phyloP scores from a whole-genome alignment of 2,888 invertebrate genomes.

The Notodonta ziczac region DNA sequence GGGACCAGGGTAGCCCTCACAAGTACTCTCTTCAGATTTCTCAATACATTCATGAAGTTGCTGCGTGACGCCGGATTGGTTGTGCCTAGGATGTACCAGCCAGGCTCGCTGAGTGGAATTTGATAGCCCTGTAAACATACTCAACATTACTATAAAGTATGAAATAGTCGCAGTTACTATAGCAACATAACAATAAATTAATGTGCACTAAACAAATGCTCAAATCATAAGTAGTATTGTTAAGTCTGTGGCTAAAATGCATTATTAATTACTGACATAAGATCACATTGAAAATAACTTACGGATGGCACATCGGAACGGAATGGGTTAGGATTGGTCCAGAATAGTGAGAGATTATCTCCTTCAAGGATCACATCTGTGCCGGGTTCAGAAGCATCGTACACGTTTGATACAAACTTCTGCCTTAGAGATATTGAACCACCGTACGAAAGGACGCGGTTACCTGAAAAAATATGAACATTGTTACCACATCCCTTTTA shows the following conservation, averaged over 20 bases:
- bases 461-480: slow-evolving; percentile 69
- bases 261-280: too few species aligned
- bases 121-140: slow-evolving; percentile 79
- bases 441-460: slow-evolving; percentile 94
- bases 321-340: slow-evolving; percentile 87
- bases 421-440: slow-evolving; percentile 91
- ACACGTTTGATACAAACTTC: slow-evolving; percentile 86
- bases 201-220: too few species aligned
- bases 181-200: too few species aligned
- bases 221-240: too few species aligned
- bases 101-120: slow-evolving; percentile 86
- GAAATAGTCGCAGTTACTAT: too few species aligned
- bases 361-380: slow-evolving; percentile 93
- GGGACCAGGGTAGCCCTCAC: slow-evolving; percentile 90
- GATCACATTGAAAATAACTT: slow-evolving; percentile 45
- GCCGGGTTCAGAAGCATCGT: slow-evolving; percentile 83
- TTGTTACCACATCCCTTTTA: not conserved
- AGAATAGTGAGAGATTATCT: slow-evolving; percentile 90
- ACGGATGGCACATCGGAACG: slow-evolving; percentile 86
- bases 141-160: not conserved
- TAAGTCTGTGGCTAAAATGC: too few species aligned
- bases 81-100: slow-evolving; percentile 81
- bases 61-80: slow-evolving; percentile 84
- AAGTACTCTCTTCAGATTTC: slow-evolving; percentile 92
- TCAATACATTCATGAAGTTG: slow-evolving; percentile 93